Evolutionary conservation across 1,140 invertebrate genomes (phyloP).

Genomic region (Drosophila pseudoobscura): DNA sequence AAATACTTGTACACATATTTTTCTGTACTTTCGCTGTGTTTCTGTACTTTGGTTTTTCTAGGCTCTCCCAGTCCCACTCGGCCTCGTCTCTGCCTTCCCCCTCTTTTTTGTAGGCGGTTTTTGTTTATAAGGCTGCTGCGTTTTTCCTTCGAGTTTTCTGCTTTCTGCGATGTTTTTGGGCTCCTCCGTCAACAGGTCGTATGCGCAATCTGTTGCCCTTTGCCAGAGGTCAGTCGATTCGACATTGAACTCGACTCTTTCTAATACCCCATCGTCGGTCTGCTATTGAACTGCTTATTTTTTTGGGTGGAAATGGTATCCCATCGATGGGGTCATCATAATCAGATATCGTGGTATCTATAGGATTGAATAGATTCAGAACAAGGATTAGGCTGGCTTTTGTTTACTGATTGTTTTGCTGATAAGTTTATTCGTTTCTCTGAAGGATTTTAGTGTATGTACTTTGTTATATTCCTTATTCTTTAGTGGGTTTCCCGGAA

Average conservation of each 20-base stretch:
- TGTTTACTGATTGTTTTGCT: neutral
- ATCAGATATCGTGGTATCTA: conserved; percentile 19
- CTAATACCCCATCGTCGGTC: neutral
- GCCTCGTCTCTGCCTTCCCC: conserved; percentile 6
- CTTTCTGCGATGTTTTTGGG: conserved; percentile 36
- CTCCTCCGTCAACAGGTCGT: conserved; percentile 64
- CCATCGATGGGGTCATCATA: conserved; percentile 14
- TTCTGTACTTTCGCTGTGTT: neutral
- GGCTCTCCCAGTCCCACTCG: conserved; percentile 28
- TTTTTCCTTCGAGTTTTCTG: conserved; percentile 51
- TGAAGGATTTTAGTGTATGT: neutral
- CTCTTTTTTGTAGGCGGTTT: conserved; percentile 59
- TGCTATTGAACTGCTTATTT: conserved; percentile 47
- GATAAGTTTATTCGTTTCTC: too few relatives aligned
- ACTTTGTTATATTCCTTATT: neutral
- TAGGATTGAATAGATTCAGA: neutral
- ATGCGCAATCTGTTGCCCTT: conserved; percentile 42
- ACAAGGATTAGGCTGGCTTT: neutral
- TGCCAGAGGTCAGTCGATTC: conserved; percentile 43
- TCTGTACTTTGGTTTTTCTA: conserved; percentile 40
- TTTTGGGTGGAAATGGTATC: neutral
- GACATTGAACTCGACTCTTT: conserved; percentile 48
- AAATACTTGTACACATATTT: conserved; percentile 53
- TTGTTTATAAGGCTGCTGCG: conserved; percentile 47
- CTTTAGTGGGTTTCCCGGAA: too few relatives aligned